Evolutionary conservation across 2,797 vertebrate genomes (phyloP).

Genomic region (Trachops cirrhosus): DNA sequence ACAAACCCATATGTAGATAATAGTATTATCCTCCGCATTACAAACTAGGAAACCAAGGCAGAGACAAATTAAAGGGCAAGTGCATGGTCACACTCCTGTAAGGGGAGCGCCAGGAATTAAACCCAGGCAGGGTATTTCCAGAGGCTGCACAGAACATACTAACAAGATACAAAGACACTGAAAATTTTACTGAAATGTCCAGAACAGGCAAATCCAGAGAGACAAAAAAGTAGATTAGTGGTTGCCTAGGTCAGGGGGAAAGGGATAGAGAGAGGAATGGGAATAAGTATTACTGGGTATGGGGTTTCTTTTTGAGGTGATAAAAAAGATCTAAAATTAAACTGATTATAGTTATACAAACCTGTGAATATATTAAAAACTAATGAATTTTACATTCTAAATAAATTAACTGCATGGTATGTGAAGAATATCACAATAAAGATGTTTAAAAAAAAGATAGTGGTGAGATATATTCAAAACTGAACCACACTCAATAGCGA

Average conservation of each 20-base stretch:
- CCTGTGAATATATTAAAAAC: constrained; percentile 14
- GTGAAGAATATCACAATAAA: background rate
- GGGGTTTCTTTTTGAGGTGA: background rate
- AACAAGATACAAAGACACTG: background rate
- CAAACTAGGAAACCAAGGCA: constrained; percentile 4
- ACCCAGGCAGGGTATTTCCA: background rate
- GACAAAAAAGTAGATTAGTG: background rate
- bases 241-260: background rate
- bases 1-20: background rate
- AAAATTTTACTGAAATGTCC: background rate
- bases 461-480: background rate
- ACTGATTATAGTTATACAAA: background rate
- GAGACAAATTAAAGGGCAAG: constrained; percentile 5
- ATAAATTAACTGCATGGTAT: background rate
- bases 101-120: background rate
- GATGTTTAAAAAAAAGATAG: background rate
- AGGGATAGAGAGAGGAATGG: background rate
- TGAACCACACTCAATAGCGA: background rate
- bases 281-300: background rate
- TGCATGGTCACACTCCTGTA: background rate
- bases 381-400: background rate
- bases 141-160: background rate
- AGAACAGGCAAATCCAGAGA: background rate
- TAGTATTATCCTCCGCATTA: background rate
- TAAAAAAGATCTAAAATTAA: constrained; percentile 18